Percentiles rank a stretch among this genome's conserved stretches.
Evolutionary conservation across 1,140 invertebrate species (phyloP).

Genomic region (Penaeus vannamei): DNA sequence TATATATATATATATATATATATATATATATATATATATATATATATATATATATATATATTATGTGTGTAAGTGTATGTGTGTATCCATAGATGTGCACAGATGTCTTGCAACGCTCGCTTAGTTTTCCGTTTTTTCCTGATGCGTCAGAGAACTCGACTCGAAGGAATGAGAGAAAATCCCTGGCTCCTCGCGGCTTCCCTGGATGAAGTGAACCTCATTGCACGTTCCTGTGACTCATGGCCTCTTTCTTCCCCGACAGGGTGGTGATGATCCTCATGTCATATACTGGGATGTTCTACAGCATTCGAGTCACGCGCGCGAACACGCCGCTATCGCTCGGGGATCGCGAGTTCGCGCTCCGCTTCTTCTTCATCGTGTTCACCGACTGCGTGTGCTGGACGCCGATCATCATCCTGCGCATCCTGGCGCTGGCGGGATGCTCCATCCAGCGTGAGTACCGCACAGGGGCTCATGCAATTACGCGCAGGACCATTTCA

Average conservation of each 20-base stretch:
- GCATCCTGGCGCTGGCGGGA: slow-evolving; percentile 78
- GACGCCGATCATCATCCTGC: slow-evolving; percentile 82
- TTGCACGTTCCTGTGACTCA: slow-evolving; percentile 69
- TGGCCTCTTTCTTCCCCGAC: slow-evolving; percentile 39
- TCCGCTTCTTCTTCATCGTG: slow-evolving; percentile 84
- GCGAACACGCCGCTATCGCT: slow-evolving; percentile 76
- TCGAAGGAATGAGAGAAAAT: too few species aligned
- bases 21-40: too few species aligned
- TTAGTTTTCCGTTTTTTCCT: too few species aligned
- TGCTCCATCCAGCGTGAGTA: slow-evolving; percentile 74
- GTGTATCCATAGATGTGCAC: too few species aligned
- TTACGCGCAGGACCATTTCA: too few species aligned
- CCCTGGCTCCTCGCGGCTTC: too few species aligned
- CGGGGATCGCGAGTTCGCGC: slow-evolving; percentile 80
- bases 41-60: too few species aligned
- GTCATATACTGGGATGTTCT: slow-evolving; percentile 79
- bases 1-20: too few species aligned
- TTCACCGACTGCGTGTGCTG: slow-evolving; percentile 83
- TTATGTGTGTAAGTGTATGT: too few species aligned
- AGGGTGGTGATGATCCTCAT: slow-evolving; percentile 78
- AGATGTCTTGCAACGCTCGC: too few species aligned
- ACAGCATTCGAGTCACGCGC: slow-evolving; percentile 78
- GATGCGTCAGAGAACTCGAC: too few species aligned
- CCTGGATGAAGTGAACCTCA: not conserved
- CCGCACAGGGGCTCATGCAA: too few species aligned